Conservation (phyloP, 2,797 vertebrate genomes). For the Sebastes minor region DNA sequence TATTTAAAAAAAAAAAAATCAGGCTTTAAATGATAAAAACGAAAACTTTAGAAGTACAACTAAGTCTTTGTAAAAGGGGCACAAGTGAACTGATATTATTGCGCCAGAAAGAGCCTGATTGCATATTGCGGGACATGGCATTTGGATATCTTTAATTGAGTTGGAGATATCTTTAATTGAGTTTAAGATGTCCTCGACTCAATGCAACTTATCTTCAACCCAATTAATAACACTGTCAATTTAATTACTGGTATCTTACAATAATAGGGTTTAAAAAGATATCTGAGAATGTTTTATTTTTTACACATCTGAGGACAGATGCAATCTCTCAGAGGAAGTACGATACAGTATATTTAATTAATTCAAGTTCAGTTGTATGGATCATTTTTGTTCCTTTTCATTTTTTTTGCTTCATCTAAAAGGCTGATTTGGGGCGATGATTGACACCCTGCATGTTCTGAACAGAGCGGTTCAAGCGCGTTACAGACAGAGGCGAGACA, state of each 20-base stretch:
- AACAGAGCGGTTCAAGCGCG: constrained; percentile 71
- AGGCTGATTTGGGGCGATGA: constrained; percentile 73
- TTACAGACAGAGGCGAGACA: constrained; percentile 72
- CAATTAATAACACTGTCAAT: constrained; percentile 87
- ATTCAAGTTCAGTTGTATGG: constrained; percentile 77
- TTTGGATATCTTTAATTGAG: constrained; percentile 88
- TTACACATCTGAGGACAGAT: constrained; percentile 85
- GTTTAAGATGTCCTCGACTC: constrained; percentile 87
- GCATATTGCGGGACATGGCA: constrained; percentile 80
- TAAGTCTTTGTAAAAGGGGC: constrained; percentile 74
- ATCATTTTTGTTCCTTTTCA: constrained; percentile 57
- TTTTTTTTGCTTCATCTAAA: constrained; percentile 73
- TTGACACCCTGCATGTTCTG: constrained; percentile 71
- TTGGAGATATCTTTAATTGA: constrained; percentile 87
- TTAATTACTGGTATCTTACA: constrained; percentile 88
- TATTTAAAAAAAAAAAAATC: constrained; percentile 65
- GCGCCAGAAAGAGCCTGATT: constrained; percentile 76
- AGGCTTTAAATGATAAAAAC: constrained; percentile 74
- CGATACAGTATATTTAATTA: constrained; percentile 85
- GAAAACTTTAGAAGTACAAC: constrained; percentile 77
- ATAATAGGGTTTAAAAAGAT: constrained; percentile 83
- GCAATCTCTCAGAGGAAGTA: constrained; percentile 74
- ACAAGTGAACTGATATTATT: constrained; percentile 77
- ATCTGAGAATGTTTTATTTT: constrained; percentile 83
- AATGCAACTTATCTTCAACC: constrained; percentile 87